phyloP scores from a whole-genome alignment of 2,797 vertebrate genomes.

The Pristis pectinata region DNA sequence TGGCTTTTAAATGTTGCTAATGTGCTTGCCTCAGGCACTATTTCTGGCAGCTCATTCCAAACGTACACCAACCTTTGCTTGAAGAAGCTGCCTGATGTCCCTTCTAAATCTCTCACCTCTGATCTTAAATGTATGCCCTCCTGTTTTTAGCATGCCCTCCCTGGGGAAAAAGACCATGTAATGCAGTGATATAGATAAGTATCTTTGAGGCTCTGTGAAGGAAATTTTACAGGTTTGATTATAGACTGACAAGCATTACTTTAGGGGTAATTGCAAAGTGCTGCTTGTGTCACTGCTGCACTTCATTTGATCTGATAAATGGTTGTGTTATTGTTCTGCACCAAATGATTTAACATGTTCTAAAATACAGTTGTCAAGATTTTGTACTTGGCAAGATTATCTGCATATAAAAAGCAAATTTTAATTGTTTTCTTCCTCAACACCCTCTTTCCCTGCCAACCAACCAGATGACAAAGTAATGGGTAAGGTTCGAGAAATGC shows the following conservation, averaged over 20 bases:
- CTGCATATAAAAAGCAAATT: neutral
- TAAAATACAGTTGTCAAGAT: neutral
- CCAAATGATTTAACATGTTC: neutral
- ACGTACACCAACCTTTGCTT: no score
- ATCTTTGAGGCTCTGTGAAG: neutral
- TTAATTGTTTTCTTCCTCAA: neutral
- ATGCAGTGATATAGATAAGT: neutral
- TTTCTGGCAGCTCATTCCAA: no score
- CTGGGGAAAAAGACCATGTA: neutral
- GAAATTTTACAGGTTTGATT: neutral
- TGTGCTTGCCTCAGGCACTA: no score
- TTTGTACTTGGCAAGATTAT: neutral
- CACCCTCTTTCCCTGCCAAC: constrained; percentile 19
- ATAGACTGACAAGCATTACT: neutral
- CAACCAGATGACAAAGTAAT: constrained; percentile 84
- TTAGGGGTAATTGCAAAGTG: neutral
- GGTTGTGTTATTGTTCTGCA: neutral
- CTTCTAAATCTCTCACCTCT: no score
- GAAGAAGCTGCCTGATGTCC: no score
- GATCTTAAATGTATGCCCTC: no score
- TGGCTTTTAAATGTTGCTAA: no score
- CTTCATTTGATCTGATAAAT: neutral
- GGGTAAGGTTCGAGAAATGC: constrained; percentile 74
- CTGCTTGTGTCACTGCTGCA: neutral
- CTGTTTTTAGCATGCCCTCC: no score